Base-by-base conservation (phyloP, 2,888 invertebrate species). In the Leptogaster cylindrica region DNA sequence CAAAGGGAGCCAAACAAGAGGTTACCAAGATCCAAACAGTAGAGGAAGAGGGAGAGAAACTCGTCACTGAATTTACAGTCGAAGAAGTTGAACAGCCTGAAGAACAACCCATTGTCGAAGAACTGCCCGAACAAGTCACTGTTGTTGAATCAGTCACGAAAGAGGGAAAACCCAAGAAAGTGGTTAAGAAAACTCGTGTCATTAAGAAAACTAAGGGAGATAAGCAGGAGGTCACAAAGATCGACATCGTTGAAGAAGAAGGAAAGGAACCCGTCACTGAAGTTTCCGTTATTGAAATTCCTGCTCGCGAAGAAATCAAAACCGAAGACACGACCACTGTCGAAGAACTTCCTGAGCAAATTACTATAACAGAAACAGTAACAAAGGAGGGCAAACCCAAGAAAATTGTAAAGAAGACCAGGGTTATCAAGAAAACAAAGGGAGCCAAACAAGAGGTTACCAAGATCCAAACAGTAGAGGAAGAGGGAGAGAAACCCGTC, bases 21-120 rank as follows among this genome's bases (percentile, higher is more conserved):
- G 73, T 77, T 6, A 80, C 79, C 0, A 76, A 78, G 74, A 78
- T 80, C 61, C 72, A 77, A n/a, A 79, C 79, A 4, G 74, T 79
- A 20, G 75, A 75, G 70, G 77, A 79, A 73, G 80, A 79, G 70
- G 78, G 75, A 3, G 74, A 78, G 10, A 23, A 18, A 69, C 79
- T 80, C 0, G 72, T 78, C 0, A 71, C 58, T 8, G 64, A 66
- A 20, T 79, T 77, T 0, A 79, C 77, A 68, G 65, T 69, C 65
- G n/a, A 71, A 51, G 65, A 70, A 63, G 46, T 36, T 27, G 48
- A 65, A 10, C 68, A 70, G 27, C 69, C 69, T 41, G 70, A 70
- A 23, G 64, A 67, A 28, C 68, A 70, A 36, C 70, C 70, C 23
- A 77, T 77, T 52, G 50, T 68, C 68, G 76, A 73, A 73, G 76